These are phyloP conservation scores for Sturnira hondurensis DNA, from an alignment of 2,113 vertebrate species.

Conservation along the genomic window DNA sequence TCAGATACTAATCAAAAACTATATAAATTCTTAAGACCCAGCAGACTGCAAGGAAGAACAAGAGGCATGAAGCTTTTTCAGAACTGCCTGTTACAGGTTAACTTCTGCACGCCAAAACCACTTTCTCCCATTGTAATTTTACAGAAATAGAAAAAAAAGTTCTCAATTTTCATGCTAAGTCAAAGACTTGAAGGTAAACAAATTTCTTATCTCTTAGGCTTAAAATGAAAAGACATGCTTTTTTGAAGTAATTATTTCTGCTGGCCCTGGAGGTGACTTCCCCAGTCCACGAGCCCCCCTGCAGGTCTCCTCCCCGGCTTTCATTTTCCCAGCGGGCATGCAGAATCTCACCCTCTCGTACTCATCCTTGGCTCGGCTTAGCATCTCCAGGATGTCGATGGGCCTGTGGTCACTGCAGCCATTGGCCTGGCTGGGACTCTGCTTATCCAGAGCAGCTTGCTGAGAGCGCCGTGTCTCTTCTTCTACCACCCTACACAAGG, in stretches of 20 bases:
- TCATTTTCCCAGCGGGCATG: background rate
- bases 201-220: background rate
- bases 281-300: no score
- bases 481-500: conserved; percentile 88
- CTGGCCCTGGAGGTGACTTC: background rate
- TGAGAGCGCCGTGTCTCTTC: conserved; percentile 89
- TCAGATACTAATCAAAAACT: background rate
- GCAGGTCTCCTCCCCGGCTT: no score
- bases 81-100: background rate
- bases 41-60: background rate
- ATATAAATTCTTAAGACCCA: background rate
- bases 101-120: background rate
- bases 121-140: background rate
- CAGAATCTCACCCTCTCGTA: conserved; percentile 90
- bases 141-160: background rate
- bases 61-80: background rate
- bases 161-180: background rate
- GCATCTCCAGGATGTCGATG: conserved; percentile 95
- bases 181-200: background rate
- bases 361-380: conserved; percentile 97
- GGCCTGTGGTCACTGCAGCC: conserved; percentile 85
- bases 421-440: conserved; percentile 83
- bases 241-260: background rate
- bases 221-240: background rate
- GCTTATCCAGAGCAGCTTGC: conserved; percentile 84